Base-by-base conservation (phyloP, 2,797 vertebrate species). In the Triplophysa yarkandensis region DNA sequence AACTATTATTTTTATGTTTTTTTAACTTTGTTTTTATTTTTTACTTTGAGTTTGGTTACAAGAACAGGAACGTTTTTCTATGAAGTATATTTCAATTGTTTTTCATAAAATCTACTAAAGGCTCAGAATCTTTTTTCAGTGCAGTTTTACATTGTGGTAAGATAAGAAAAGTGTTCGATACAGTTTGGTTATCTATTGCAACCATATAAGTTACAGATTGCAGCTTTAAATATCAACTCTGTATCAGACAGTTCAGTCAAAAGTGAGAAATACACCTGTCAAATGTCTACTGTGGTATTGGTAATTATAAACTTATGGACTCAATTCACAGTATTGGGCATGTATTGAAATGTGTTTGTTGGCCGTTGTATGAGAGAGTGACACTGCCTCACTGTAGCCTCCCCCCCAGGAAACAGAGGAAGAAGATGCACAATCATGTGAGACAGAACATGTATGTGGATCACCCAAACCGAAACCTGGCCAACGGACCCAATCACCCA, bases 361-460 rank as follows among this genome's bases (percentile, higher is more conserved):
- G 48, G 70, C 71, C 27, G 46, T 74, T 78, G 74, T 77, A 71
- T 73, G 62, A 74, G 66, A 71, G 34, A 76, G 76, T 78, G 80
- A 80, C 69, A 55, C 75, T 77, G 80, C 78, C 82, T 83, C 73
- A 83, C 78, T 83, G 76, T 80, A 83, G 80, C 72, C 82, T 80
- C 61, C 82, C 78, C 69, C 80, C 80, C 79, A 98, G 96, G 92
- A 98, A 96, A 90, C 96, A 98, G 87, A 94, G 95, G 87, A 98
- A 95, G 88, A 96, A 95, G 86, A 95, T 98, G 96, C 96, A 98
- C 87, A 97, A 95, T 88, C 96, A 98, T 86, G 89, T 98, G 86
- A 87, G 94, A 82, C 96, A 96, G 88, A 98, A 98, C 86, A 96
- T 98, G 95, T 98, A 94, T 86, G 92, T 94, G 73, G 95, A 97